These are phyloP conservation scores for Metellina segmentata DNA, from an alignment of 2,888 invertebrate genomes.

Conservation along the genomic window DNA sequence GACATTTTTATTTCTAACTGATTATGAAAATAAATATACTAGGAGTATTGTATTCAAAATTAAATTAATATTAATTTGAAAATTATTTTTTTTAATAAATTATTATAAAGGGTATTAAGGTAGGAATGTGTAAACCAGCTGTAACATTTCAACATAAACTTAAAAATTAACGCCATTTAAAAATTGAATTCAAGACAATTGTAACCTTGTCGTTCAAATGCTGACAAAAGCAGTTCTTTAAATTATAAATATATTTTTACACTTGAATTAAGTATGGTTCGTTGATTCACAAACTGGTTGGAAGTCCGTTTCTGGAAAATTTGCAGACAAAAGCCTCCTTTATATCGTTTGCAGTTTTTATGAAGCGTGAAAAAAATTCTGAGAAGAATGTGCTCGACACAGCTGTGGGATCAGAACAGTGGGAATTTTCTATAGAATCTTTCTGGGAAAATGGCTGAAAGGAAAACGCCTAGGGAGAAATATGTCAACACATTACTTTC, in stretches of 20 bases:
- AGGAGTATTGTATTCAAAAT: too few relatives aligned
- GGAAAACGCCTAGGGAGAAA: constrained; percentile 10
- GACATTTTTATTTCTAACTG: too few relatives aligned
- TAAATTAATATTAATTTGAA: too few relatives aligned
- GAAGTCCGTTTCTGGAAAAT: background rate
- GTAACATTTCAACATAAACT: too few relatives aligned
- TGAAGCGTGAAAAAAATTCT: background rate
- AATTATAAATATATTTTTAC: background rate
- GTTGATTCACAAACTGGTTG: background rate
- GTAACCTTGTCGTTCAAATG: too few relatives aligned
- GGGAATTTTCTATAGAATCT: background rate
- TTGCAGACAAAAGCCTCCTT: background rate
- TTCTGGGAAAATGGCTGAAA: background rate
- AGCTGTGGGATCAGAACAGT: background rate
- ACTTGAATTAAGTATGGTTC: background rate
- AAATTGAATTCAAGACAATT: too few relatives aligned
- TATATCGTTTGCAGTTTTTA: background rate
- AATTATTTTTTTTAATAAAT: too few relatives aligned
- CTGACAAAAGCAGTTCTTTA: too few relatives aligned
- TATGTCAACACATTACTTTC: constrained; percentile 27
- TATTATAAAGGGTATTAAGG: too few relatives aligned
- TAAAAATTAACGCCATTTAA: too few relatives aligned
- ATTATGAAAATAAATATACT: too few relatives aligned
- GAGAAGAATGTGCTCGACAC: background rate
- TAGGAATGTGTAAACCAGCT: too few relatives aligned